Base-by-base conservation (phyloP, 1,140 invertebrate species). In the Rhynchophorus ferrugineus region DNA sequence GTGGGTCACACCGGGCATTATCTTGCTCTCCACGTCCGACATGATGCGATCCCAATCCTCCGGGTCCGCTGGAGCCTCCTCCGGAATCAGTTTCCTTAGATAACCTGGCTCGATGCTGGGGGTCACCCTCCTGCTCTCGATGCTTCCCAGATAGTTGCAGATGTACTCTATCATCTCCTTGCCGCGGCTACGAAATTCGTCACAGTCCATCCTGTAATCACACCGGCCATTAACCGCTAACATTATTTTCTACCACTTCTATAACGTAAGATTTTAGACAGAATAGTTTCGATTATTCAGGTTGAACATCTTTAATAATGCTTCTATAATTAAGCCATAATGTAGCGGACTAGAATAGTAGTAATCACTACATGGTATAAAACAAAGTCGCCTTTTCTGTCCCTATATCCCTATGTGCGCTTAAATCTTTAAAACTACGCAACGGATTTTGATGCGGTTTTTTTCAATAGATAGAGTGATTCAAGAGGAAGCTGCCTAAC, bases 111-210 rank as follows among this genome's bases (percentile, higher is more conserved):
- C 91, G 33, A 96, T 87, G 36, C 80, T 82, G 0, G 94, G 91
- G 2, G 90, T 94, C 0, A 97, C 94, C 34, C 91, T 76, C 14
- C 90, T 72, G 37, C 82, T 78, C 17, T 77, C 71, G 45, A 98
- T 82, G 22, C 86, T 94, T 49, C 85, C 90, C 78, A 95, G 77
- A 69, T 98, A 99, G 49, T 92, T 82, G 68, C 91, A 93, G 52
- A 99, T 97, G 69, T 96, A 99, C 65, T 99, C 95, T 16, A 99
- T 87, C 91, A 98, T 96, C 71, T 97, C 90, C 69, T 89, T 90
- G 9, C 95, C 95, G 36, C 85, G 78, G 57, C 80, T 74, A 21
- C 92, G 80, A 74, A 98, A 98, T 69, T 96, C 91, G 39, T 84
- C 75, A 35, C 84, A 80, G 68, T 96, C 85, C 93, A 98, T 96